Evolutionary conservation across 2,888 invertebrate genomes (phyloP), one percentile per base, ranked within the genome.

Genomic region (Caradrina clavipalpis): DNA sequence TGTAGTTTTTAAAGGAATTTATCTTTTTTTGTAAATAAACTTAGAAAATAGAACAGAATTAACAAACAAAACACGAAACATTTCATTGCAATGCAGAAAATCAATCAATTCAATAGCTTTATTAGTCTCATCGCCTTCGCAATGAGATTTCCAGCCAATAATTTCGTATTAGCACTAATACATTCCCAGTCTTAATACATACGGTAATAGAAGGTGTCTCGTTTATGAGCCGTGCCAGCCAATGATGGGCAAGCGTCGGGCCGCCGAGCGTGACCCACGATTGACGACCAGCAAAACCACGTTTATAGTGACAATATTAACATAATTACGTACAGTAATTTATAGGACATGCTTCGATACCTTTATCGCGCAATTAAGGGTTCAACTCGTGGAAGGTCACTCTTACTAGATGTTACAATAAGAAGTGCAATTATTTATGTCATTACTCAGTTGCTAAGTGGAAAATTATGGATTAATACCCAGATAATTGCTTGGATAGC

Each of bases 181-280:
- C 71, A 80, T 69, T 74, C 62, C 67, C 64, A 61, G 78, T 73
- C 81, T 73, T 86, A 85, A 87, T 85, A 85, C 72, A 86, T 73
- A 86, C 82, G 79, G 78, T 87, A 87, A 82, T 88, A 77, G 83
- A 88, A 87, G 88, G 87, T 85, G 88, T 87, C 82, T 87, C 84
- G 87, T 89, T 87, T 86, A 90, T 87, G 88, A 86, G 81, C 79
- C 90, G 89, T 86, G 86, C 71, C 82, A 75, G 42, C 77, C 78
- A 85, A 79, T 83, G 84, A 83, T 70, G 66, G 78, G 10, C 49
- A 11, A 19, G 49, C 69, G 74, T 65, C 76, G 84, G 78, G 80
- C 84, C 68, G 72, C 76, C 81, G 79, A 82, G 85, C 88, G 86
- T 82, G 84, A 80, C 74, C 78, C 70, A 62, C 81, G 84, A 88